phyloP scores from a whole-genome alignment of 2,113 vertebrate genomes.

The Hypocryptadius cinnamomeus region DNA sequence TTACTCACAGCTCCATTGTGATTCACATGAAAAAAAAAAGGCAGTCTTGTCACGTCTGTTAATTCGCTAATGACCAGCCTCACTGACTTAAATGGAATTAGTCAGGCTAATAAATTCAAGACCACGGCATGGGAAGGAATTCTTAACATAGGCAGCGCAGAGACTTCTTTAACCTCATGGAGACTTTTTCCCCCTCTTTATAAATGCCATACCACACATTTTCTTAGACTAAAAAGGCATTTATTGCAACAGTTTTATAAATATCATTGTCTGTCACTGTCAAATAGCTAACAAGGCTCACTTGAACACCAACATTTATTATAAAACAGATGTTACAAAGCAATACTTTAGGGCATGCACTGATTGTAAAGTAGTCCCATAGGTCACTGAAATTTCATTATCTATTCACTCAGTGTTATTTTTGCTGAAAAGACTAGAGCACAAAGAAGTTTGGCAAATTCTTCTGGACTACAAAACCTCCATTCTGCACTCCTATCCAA shows the following conservation, averaged over 20 bases:
- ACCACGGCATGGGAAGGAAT: neutral
- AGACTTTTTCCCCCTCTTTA: neutral
- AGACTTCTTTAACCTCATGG: neutral
- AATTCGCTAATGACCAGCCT: neutral
- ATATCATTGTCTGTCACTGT: constrained; percentile 3
- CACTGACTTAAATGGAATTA: neutral
- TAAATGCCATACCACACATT: neutral
- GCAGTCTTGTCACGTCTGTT: neutral
- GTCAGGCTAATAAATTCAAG: neutral
- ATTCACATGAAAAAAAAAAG: neutral
- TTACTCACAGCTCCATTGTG: neutral
- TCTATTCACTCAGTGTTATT: neutral
- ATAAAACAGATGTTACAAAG: constrained; percentile 45
- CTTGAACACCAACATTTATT: constrained; percentile 37
- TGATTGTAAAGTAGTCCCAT: neutral
- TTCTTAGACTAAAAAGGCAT: constrained; percentile 39
- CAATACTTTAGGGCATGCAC: constrained; percentile 36
- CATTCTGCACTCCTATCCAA: neutral
- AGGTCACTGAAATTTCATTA: neutral
- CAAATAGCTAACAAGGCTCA: constrained; percentile 30
- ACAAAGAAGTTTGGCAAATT: neutral
- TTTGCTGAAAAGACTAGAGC: neutral
- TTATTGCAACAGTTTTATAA: constrained; percentile 55
- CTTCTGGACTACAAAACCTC: neutral
- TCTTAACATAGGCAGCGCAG: neutral